Percentiles rank a stretch among this genome's conserved stretches.
phyloP scores from a whole-genome alignment of 1,140 invertebrate species.

The Phymastichus coffea region DNA sequence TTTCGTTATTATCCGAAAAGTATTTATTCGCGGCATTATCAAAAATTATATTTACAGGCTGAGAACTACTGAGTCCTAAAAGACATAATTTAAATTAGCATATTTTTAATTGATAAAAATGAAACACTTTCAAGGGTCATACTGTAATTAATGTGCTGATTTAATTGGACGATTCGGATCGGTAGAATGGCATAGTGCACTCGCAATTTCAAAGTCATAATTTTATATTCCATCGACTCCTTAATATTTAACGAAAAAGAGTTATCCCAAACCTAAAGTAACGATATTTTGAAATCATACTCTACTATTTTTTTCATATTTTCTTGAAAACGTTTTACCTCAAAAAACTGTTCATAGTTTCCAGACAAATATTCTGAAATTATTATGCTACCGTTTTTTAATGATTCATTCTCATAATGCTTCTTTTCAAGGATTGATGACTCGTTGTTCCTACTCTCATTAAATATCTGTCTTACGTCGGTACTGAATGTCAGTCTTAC shows the following conservation, averaged over 20 bases:
- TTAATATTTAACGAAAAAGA: slow-evolving; percentile 29
- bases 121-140: too few species aligned
- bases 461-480: too few species aligned
- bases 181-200: slow-evolving; percentile 38
- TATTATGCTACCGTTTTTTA: slow-evolving; percentile 17
- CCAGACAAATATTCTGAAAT: slow-evolving; percentile 28
- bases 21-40: slow-evolving; percentile 26
- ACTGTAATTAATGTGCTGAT: slow-evolving; percentile 23
- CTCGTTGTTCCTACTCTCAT: too few species aligned
- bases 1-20: background rate
- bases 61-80: slow-evolving; percentile 10
- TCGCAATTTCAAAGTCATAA: slow-evolving; percentile 38
- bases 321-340: slow-evolving; percentile 33
- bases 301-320: too few species aligned
- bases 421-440: too few species aligned
- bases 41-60: slow-evolving; percentile 23
- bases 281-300: background rate
- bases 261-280: slow-evolving; percentile 36
- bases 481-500: too few species aligned
- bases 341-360: slow-evolving; percentile 37
- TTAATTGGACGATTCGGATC: slow-evolving; percentile 23
- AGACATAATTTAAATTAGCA: slow-evolving; percentile 3
- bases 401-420: too few species aligned
- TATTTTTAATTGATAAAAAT: too few species aligned
- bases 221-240: slow-evolving; percentile 33